Base-by-base conservation (phyloP, 2,113 vertebrate genomes). In the Petrocephalus microphthalmus region DNA sequence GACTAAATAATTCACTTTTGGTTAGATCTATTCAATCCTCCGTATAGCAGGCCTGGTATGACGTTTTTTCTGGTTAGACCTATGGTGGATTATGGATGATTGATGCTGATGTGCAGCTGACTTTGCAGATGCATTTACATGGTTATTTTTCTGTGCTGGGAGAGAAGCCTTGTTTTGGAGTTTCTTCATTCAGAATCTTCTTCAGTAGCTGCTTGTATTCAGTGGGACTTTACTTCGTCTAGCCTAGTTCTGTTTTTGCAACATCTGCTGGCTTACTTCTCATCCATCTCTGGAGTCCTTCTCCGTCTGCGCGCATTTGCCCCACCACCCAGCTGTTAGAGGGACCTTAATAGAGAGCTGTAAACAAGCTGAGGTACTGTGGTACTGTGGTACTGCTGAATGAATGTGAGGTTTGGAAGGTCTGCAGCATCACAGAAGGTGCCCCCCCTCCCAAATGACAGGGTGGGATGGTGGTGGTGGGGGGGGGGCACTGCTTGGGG, bases 161-260 rank as follows among this genome's bases (percentile, higher is more conserved):
- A 10, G 45, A 22, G n/a, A 13, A 6, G 5, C 47, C 25, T 78
- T 25, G 57, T n/a, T 64, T 64, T 64, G 57, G 42, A 22, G 13
- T 45, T 15, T 82, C 42, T 19, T 56, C 49, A 56, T 85, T 85
- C 85, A 86, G 11, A 85, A 52, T 42, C 84, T 85, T 51, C 84
- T 17, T 15, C 52, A 85, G 25, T 20, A 5, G 13, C 25, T 54
- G 84, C 47, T 54, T 54, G 60, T 88, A 86, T 57, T 57, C 84
- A 56, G 52, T 54, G 52, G 33, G 81, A 74, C 49, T 22, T 83
- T 85, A 45, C 82, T 51, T 52, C 49, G 25, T 49, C 82, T 84
- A 25, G 17, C 47, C n/a, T 13, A 45, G 42, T 47, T 13, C 67
- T 60, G n/a, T 60, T 47, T 29, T 67, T 29, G 60, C n/a, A 64